A percentile compares a stretch with the other conserved stretches of the same genome.
These are phyloP conservation scores for Denticeps clupeoides DNA, from an alignment of 2,797 vertebrate genomes.

Conservation along the genomic window DNA sequence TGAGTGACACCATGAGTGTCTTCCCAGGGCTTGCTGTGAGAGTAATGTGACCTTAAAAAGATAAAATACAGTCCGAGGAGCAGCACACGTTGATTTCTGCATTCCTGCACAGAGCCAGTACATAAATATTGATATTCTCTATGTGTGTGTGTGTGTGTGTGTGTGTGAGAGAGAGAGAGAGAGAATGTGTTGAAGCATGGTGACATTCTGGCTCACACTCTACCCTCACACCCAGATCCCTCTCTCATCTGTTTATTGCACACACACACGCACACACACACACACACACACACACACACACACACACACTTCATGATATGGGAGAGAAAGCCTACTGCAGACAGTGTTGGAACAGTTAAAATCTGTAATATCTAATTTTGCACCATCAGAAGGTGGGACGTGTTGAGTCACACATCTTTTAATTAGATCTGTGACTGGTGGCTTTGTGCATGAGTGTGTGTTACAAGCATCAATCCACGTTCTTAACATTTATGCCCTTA, in stretches of 20 bases:
- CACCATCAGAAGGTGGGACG: constrained; percentile 36
- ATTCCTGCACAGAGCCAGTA: constrained; percentile 54
- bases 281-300: neutral
- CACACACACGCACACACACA: neutral
- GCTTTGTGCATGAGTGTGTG: constrained; percentile 21
- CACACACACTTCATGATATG: neutral
- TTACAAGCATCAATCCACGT: too few species aligned
- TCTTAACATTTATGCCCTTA: too few species aligned
- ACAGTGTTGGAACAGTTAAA: constrained; percentile 28
- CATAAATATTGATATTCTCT: constrained; percentile 53
- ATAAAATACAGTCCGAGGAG: constrained; percentile 51
- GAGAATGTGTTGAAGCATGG: neutral
- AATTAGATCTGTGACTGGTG: constrained; percentile 44
- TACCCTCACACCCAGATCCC: neutral
- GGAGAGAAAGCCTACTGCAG: constrained; percentile 5
- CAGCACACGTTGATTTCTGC: constrained; percentile 54
- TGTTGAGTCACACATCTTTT: constrained; percentile 38
- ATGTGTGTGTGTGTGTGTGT: neutral
- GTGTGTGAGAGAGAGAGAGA: constrained; percentile 5
- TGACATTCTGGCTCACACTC: neutral
- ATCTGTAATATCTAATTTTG: constrained; percentile 38
- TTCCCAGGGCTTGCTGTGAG: constrained; percentile 33
- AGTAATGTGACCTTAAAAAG: constrained; percentile 57
- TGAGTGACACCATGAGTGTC: neutral
- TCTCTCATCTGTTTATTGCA: neutral